Conservation (phyloP, 2,888 invertebrate genomes). For the Leptodirus hochenwartii region DNA sequence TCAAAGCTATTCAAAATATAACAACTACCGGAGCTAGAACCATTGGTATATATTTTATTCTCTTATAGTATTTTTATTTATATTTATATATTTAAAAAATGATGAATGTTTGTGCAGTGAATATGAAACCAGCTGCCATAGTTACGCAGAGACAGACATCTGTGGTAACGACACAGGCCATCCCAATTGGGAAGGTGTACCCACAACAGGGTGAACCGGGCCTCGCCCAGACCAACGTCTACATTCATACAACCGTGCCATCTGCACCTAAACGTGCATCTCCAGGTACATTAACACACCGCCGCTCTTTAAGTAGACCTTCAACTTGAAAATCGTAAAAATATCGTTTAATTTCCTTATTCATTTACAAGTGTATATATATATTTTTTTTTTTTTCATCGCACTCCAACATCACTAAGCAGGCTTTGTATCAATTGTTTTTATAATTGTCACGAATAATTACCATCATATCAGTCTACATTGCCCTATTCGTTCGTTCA, state of each 20-base stretch:
- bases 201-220: slow-evolving; percentile 18
- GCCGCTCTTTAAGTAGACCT: no score
- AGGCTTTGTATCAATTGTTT: slow-evolving; percentile 11
- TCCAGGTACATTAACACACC: background rate
- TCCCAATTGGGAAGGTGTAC: slow-evolving; percentile 26
- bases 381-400: no score
- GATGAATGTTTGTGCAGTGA: slow-evolving; percentile 15
- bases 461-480: no score
- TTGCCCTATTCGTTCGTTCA: no score
- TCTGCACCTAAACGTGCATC: background rate
- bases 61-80: slow-evolving; percentile 9
- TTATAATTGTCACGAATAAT: no score
- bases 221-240: slow-evolving; percentile 21
- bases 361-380: no score
- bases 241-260: slow-evolving; percentile 18
- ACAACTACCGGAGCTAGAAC: slow-evolving; percentile 20
- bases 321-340: no score
- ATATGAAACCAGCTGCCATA: slow-evolving; percentile 22
- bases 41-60: slow-evolving; percentile 14
- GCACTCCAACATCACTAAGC: slow-evolving; percentile 26
- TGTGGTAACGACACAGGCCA: slow-evolving; percentile 22
- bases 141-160: slow-evolving; percentile 22
- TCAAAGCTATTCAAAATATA: slow-evolving; percentile 18
- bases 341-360: no score
- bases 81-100: background rate